phyloP scores from a whole-genome alignment of 2,888 invertebrate genomes.

The Rhaphigaster nebulosa region DNA sequence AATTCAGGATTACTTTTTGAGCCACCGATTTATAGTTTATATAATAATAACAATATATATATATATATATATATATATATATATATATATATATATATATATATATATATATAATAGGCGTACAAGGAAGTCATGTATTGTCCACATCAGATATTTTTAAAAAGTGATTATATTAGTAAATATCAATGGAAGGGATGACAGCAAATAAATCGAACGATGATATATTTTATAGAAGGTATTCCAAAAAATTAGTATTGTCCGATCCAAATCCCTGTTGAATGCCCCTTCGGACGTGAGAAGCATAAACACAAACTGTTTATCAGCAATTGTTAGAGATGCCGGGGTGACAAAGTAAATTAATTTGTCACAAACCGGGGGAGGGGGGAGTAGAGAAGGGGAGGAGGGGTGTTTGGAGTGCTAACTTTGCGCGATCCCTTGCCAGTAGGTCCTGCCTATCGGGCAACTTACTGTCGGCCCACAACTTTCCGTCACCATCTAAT shows the following conservation, averaged over 20 bases:
- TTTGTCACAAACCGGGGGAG: neutral
- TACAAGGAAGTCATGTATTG: too few relatives aligned
- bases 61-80: too few relatives aligned
- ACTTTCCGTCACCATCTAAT: neutral
- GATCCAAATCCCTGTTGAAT: neutral
- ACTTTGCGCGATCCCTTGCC: neutral
- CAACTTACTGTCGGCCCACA: neutral
- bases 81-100: too few relatives aligned
- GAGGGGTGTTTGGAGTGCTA: conserved; percentile 4
- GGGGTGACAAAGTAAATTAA: conserved; percentile 38
- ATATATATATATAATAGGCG: too few relatives aligned
- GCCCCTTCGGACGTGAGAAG: neutral
- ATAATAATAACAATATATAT: too few relatives aligned
- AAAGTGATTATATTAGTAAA: too few relatives aligned
- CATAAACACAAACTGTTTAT: conserved; percentile 27
- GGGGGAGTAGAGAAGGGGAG: too few relatives aligned
- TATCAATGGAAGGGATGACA: neutral
- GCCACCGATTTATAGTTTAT: too few relatives aligned
- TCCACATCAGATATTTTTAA: too few relatives aligned
- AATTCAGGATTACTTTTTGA: too few relatives aligned
- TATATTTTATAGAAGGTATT: neutral
- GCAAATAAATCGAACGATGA: neutral
- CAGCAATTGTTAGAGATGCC: neutral
- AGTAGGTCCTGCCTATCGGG: neutral
- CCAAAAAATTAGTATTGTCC: neutral